phyloP scores from a whole-genome alignment of 2,797 vertebrate species.

The Mormyrops boulengeri region DNA sequence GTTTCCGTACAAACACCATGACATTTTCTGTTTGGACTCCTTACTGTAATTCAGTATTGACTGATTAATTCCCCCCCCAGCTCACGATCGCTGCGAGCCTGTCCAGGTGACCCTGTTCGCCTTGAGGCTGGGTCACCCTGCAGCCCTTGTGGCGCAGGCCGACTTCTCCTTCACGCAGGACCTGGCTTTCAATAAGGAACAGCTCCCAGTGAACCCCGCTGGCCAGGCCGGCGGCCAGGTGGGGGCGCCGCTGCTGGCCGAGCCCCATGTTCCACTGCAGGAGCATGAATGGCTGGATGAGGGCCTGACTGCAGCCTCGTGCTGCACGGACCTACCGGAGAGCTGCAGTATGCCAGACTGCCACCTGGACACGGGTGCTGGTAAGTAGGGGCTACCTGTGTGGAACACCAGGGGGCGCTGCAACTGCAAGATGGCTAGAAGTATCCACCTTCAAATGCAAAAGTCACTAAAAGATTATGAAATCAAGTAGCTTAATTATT shows the following conservation, averaged over 20 bases:
- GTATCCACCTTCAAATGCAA: not conserved
- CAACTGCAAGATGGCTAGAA: not conserved
- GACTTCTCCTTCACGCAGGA: constrained; percentile 76
- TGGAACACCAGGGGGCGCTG: not conserved
- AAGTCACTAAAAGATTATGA: not conserved
- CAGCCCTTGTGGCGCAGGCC: constrained; percentile 66
- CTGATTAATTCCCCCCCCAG: constrained; percentile 43
- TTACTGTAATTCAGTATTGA: not conserved
- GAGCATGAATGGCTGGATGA: constrained; percentile 72
- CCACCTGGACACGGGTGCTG: constrained; percentile 10
- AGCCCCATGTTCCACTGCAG: constrained; percentile 58
- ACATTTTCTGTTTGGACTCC: not conserved
- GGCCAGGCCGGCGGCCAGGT: constrained; percentile 67
- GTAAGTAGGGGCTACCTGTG: not conserved
- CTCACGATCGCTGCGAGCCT: constrained; percentile 78
- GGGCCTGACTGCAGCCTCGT: constrained; percentile 70
- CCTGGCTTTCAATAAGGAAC: constrained; percentile 73
- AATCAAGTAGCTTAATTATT: not conserved
- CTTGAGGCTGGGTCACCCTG: constrained; percentile 60
- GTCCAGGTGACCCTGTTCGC: constrained; percentile 77
- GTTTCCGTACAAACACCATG: not conserved
- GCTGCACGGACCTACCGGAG: constrained; percentile 63
- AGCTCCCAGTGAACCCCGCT: constrained; percentile 68
- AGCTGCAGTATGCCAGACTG: constrained; percentile 72
- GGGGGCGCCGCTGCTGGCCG: constrained; percentile 68